These are phyloP conservation scores for Acanthis flammea DNA, from an alignment of 2,797 vertebrate species.

Conservation along the genomic window DNA sequence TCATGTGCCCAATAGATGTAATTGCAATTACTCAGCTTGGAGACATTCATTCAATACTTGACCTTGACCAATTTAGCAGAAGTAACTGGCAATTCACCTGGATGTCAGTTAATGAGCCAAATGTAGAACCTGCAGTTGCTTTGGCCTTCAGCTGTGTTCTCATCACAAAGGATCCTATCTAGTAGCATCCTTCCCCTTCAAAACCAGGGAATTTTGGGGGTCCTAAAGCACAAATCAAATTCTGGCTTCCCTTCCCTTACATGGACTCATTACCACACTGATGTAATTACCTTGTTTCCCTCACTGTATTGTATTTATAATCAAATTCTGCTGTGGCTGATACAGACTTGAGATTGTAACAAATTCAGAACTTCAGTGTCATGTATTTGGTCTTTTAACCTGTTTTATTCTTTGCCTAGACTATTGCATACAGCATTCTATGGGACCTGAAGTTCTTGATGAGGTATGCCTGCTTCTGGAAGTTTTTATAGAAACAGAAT, in stretches of 20 bases:
- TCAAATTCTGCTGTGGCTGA: not conserved
- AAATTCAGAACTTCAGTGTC: not conserved
- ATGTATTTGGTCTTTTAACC: not conserved
- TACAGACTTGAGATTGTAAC: not conserved
- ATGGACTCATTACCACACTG: not conserved
- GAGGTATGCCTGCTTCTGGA: slow-evolving; percentile 81
- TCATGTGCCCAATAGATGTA: not conserved
- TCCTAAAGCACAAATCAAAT: not conserved
- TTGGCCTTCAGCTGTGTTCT: not conserved
- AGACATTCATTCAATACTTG: not conserved
- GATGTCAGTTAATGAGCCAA: not conserved
- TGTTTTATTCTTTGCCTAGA: slow-evolving; percentile 76
- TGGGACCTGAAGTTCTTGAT: slow-evolving; percentile 99
- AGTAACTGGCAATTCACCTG: not conserved
- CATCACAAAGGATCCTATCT: not conserved
- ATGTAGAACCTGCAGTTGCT: not conserved
- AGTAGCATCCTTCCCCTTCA: not conserved
- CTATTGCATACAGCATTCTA: slow-evolving; percentile 97
- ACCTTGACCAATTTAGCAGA: slow-evolving; percentile 29
- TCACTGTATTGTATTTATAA: not conserved
- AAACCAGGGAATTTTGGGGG: not conserved
- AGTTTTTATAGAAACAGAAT: not conserved
- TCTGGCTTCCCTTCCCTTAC: not conserved
- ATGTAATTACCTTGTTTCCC: not conserved
- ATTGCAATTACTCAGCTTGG: slow-evolving; percentile 23